Evolutionary conservation across 2,888 invertebrate species (phyloP), one percentile per base, ranked within the genome.

Genomic region (Mythimna pallens): DNA sequence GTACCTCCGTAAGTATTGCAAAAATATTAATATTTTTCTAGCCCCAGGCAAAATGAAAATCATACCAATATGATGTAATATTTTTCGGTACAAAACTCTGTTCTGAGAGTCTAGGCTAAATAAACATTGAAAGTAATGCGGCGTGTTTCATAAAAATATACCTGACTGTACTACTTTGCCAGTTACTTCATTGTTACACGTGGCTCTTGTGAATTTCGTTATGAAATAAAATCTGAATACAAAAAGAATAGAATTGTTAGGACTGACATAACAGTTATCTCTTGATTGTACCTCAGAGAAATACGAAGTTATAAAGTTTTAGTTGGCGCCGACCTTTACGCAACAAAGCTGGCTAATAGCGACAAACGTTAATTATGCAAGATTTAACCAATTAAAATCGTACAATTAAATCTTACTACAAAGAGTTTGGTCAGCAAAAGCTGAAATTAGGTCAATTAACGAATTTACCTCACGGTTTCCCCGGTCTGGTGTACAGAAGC

Each of bases 361-460:
- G 54, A 40, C 43, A 30, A 63, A 64, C 54, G 59, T 63, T 84
- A 71, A 77, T 70, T 55, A 61, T 30, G 65, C 59, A 65, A 82
- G 65, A 82, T 73, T 75, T 22, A 40, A 59, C 66, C 73, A 79
- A 81, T 84, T 82, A 73, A 65, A 71, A 55, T 80, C 40, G 47
- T 47, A 61, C 80, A 86, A 80, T 82, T 82, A 86, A 72, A 78
- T 76, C 67, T 73, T 62, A 82, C 61, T 71, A 73, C 59, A 85
- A 86, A 85, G 75, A 77, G 63, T 77, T 79, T 66, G 83, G 87
- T 87, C 86, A 85, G 87, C 81, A 67, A 75, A 63, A 83, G 57
- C 57, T 40, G 57, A 74, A 87, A 83, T 78, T 70, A 80, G 80
- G 86, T 87, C 81, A 85, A 87, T 86, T 85, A 87, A 70, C 65